These are phyloP conservation scores for Notarius quadriscutis DNA, from an alignment of 2,113 vertebrate genomes.

Conservation along the genomic window DNA sequence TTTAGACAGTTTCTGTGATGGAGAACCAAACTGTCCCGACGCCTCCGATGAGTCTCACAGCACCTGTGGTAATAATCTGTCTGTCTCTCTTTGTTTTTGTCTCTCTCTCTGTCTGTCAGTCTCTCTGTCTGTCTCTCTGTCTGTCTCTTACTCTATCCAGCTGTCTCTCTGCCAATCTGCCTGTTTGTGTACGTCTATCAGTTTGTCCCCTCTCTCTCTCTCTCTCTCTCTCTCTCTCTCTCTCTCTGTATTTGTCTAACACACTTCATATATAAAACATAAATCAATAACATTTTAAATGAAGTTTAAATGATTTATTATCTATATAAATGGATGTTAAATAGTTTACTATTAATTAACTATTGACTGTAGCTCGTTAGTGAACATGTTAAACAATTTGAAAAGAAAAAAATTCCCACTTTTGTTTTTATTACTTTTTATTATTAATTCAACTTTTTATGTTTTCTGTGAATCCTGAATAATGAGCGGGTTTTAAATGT, in stretches of 20 bases:
- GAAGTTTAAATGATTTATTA: too few relatives aligned
- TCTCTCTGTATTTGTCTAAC: background rate
- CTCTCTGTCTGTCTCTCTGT: background rate
- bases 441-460: background rate
- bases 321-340: too few relatives aligned
- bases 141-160: too few relatives aligned
- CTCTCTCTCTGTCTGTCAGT: too few relatives aligned
- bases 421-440: background rate
- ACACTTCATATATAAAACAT: too few relatives aligned
- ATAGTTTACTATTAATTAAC: too few relatives aligned
- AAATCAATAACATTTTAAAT: too few relatives aligned
- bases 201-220: too few relatives aligned
- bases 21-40: constrained; percentile 62
- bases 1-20: constrained; percentile 64
- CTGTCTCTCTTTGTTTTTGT: background rate
- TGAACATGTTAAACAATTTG: too few relatives aligned
- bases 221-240: background rate
- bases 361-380: too few relatives aligned
- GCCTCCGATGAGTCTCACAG: constrained; percentile 62
- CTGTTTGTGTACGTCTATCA: background rate
- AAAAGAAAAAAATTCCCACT: too few relatives aligned
- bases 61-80: constrained; percentile 61
- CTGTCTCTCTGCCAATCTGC: background rate
- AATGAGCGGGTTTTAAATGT: too few relatives aligned
- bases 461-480: background rate